These are phyloP conservation scores for Drosophila guanche DNA, from an alignment of 1,140 invertebrate genomes.

Conservation along the genomic window DNA sequence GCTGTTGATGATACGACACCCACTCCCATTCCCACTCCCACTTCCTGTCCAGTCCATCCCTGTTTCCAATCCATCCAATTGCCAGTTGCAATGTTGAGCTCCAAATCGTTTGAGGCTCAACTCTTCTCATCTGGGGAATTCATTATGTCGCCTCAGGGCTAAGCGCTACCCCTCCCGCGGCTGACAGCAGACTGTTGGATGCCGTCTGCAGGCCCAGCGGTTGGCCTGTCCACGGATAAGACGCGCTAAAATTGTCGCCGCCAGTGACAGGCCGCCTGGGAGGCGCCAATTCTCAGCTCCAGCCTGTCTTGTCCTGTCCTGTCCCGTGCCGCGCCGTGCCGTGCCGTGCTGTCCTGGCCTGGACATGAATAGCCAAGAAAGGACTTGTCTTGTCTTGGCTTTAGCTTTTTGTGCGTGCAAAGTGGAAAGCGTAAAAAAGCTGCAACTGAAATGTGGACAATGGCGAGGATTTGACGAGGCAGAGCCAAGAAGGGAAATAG, in stretches of 20 bases:
- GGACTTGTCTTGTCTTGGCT: conserved; percentile 22
- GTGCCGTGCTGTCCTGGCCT: conserved; percentile 12
- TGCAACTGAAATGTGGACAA: conserved; percentile 56
- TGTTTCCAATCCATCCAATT: too few relatives aligned
- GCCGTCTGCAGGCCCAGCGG: conserved; percentile 46
- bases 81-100: background rate
- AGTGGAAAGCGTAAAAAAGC: conserved; percentile 44
- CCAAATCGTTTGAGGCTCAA: conserved; percentile 14
- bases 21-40: background rate
- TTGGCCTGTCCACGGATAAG: conserved; percentile 45
- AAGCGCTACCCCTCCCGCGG: background rate
- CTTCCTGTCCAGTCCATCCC: too few relatives aligned
- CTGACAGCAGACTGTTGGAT: conserved; percentile 18
- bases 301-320: background rate
- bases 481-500: background rate
- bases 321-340: conserved; percentile 1
- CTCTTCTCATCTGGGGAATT: conserved; percentile 11
- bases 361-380: conserved; percentile 54
- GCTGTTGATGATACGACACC: conserved; percentile 20
- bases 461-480: conserved; percentile 24
- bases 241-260: conserved; percentile 76
- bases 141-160: conserved; percentile 5
- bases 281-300: background rate
- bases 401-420: conserved; percentile 10
- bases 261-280: conserved; percentile 45